phyloP scores from a whole-genome alignment of 2,113 vertebrate genomes.

The Peromyscus leucopus region DNA sequence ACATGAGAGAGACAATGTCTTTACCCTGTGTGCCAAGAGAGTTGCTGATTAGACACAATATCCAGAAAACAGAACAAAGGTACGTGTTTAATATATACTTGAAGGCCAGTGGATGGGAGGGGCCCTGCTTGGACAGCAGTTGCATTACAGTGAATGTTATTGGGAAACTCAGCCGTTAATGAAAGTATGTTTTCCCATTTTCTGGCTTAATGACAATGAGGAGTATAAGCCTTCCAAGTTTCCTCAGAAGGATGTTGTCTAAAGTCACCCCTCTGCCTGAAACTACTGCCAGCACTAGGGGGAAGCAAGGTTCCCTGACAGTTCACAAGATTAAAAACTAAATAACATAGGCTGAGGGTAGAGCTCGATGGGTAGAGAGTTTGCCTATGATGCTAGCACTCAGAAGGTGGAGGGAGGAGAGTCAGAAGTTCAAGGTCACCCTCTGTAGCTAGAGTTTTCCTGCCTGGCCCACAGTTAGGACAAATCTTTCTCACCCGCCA shows the following conservation, averaged over 20 bases:
- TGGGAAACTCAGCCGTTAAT: not conserved
- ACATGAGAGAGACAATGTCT: not conserved
- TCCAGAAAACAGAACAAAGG: not conserved
- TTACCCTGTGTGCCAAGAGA: not conserved
- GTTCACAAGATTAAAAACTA: not conserved
- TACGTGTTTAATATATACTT: not conserved
- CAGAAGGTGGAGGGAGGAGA: not conserved
- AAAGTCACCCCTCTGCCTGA: not conserved
- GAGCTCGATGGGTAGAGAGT: not conserved
- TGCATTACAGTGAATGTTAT: not conserved
- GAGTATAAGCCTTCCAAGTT: not conserved
- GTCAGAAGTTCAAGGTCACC: not conserved
- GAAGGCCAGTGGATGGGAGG: not conserved
- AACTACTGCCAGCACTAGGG: not conserved
- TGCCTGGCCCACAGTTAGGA: too few relatives aligned
- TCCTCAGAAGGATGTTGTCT: not conserved
- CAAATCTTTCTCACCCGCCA: too few relatives aligned
- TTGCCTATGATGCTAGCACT: not conserved
- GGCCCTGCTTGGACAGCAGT: not conserved
- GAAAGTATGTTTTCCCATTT: not conserved
- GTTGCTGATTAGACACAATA: not conserved
- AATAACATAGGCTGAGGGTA: not conserved
- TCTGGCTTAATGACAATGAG: not conserved
- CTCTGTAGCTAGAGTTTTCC: not conserved
- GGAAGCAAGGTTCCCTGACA: not conserved